Percentiles rank a stretch among this genome's conserved stretches.
These are phyloP conservation scores for Spilosoma lubricipeda DNA, from an alignment of 2,888 invertebrate genomes.

Conservation along the genomic window DNA sequence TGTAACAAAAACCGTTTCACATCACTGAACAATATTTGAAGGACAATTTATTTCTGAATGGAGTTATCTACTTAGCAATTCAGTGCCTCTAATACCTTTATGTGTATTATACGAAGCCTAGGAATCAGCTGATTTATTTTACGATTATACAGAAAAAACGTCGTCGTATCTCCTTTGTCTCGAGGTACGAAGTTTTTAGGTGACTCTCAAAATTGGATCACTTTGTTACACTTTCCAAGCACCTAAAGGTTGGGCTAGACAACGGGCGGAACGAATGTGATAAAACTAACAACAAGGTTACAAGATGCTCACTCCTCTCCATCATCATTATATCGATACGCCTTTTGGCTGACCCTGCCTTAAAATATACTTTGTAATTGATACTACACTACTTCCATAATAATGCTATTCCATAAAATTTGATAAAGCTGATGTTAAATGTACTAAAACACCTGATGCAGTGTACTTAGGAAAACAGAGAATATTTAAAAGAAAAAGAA, in stretches of 20 bases:
- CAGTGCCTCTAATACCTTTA: slow-evolving; percentile 24
- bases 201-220: not conserved
- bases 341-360: too few relatives aligned
- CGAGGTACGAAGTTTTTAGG: not conserved
- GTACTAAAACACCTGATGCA: not conserved
- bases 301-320: too few relatives aligned
- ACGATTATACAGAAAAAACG: slow-evolving; percentile 9
- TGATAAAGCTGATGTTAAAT: not conserved
- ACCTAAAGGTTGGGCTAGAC: not conserved
- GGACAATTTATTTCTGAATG: slow-evolving; percentile 46
- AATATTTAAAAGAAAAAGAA: not conserved
- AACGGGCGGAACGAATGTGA: not conserved
- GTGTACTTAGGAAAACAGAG: not conserved
- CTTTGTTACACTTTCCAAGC: not conserved
- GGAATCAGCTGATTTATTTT: slow-evolving; percentile 13
- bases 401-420: not conserved
- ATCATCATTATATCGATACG: too few relatives aligned
- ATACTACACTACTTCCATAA: not conserved
- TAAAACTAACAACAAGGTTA: not conserved
- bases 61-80: slow-evolving; percentile 32
- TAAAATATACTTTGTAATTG: not conserved
- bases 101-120: slow-evolving; percentile 10
- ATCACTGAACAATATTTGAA: slow-evolving; percentile 40
- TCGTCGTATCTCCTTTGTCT: not conserved
- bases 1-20: slow-evolving; percentile 19